Conservation (phyloP, 2,797 vertebrate species). For the Chaetodon trifasciatus region DNA sequence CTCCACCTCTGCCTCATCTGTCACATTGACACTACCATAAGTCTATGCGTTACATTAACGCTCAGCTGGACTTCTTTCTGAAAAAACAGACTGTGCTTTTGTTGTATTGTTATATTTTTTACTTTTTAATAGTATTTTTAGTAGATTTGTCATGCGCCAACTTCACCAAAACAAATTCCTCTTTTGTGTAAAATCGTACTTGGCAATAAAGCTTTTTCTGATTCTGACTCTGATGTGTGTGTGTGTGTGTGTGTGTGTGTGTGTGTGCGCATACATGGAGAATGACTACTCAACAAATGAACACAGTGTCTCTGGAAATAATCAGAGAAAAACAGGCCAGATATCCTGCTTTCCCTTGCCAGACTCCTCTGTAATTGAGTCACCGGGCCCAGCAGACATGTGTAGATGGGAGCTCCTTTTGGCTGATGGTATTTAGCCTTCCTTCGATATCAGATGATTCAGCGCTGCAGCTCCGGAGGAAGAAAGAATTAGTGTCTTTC, state of each 20-base stretch:
- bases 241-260: not conserved
- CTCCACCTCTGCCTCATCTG: no score
- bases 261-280: not conserved
- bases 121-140: no score
- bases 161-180: no score
- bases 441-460: conserved; percentile 7
- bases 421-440: conserved; percentile 25
- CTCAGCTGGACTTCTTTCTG: no score
- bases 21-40: no score
- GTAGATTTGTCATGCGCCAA: no score
- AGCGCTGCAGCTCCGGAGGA: not conserved
- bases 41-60: no score
- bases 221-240: no score
- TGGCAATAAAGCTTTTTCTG: no score
- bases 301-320: conserved; percentile 18
- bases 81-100: no score
- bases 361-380: conserved; percentile 29
- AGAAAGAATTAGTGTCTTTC: not conserved
- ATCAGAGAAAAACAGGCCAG: conserved; percentile 1
- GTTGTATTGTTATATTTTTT: no score
- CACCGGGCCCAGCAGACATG: conserved; percentile 11
- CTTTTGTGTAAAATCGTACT: no score
- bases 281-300: not conserved
- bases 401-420: not conserved
- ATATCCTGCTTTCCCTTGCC: conserved; percentile 3